Conservation (phyloP, 2,888 invertebrate species). For the Mesorhabditis spiculigera region DNA sequence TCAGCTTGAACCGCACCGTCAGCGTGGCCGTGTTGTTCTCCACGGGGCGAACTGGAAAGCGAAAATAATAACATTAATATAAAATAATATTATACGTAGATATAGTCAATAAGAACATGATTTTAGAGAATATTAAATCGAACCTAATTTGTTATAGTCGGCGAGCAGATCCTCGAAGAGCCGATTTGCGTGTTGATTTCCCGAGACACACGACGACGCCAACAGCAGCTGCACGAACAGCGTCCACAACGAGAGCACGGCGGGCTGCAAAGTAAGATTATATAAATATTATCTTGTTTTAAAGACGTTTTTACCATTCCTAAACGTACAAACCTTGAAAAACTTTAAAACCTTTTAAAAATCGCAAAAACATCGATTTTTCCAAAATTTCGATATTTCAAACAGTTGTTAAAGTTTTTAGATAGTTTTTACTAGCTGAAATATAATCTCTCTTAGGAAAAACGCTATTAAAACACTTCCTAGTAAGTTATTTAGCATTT, state of each 20-base stretch:
- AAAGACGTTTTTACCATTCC: too few species aligned
- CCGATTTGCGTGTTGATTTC: slow-evolving; percentile 47
- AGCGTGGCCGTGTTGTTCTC: slow-evolving; percentile 65
- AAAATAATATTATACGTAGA: not conserved
- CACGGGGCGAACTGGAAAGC: slow-evolving; percentile 52
- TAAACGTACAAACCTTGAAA: too few species aligned
- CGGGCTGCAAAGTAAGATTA: slow-evolving; percentile 16
- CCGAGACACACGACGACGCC: slow-evolving; percentile 13
- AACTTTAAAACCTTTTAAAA: not conserved
- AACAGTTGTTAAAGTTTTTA: too few species aligned
- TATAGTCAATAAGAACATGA: not conserved
- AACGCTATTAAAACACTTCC: not conserved
- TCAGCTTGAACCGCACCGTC: slow-evolving; percentile 63
- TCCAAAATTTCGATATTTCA: too few species aligned
- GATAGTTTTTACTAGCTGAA: not conserved
- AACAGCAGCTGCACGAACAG: slow-evolving; percentile 15
- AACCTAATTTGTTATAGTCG: slow-evolving; percentile 53
- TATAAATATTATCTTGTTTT: too few species aligned
- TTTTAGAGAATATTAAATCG: not conserved
- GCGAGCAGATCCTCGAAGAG: slow-evolving; percentile 53
- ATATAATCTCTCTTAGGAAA: not conserved
- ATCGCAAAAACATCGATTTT: not conserved
- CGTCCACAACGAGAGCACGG: slow-evolving; percentile 16
- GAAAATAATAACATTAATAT: not conserved
- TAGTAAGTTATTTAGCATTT: too few species aligned